These are phyloP conservation scores for Thysanoteuthis rhombus DNA, from an alignment of 2,888 invertebrate genomes.

Conservation along the genomic window DNA sequence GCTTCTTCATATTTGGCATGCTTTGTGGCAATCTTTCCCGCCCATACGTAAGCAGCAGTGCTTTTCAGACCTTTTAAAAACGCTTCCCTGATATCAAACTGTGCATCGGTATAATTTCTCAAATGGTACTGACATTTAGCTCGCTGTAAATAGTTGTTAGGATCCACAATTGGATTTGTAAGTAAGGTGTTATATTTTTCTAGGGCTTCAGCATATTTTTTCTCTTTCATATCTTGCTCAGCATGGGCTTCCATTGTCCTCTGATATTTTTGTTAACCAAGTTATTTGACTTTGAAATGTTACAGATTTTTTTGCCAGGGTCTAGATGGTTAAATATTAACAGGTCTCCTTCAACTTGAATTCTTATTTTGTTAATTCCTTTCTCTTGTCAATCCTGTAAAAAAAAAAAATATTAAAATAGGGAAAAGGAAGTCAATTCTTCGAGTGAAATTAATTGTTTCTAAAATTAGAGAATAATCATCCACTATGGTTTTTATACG, in stretches of 20 bases:
- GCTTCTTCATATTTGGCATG: slow-evolving; percentile 50
- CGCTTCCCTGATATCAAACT: slow-evolving; percentile 47
- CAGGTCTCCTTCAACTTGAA: background rate
- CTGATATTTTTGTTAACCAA: background rate
- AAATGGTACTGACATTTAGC: slow-evolving; percentile 38
- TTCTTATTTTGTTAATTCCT: background rate
- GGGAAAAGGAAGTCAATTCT: background rate
- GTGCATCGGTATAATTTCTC: slow-evolving; percentile 40
- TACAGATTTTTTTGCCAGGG: background rate
- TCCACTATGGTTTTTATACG: too few relatives aligned
- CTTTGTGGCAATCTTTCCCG: slow-evolving; percentile 46
- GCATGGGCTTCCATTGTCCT: background rate
- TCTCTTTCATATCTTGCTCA: background rate
- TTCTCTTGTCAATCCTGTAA: background rate
- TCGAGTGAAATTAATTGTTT: background rate
- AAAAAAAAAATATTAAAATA: background rate
- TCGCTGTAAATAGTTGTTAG: background rate
- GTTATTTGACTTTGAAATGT: background rate
- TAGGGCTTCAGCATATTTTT: slow-evolving; percentile 2
- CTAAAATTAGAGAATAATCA: too few relatives aligned
- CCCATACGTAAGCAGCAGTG: slow-evolving; percentile 41
- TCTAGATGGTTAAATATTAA: background rate
- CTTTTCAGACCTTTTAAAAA: slow-evolving; percentile 38
- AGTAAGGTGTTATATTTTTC: background rate
- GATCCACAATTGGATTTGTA: background rate